Evolutionary conservation across 2,113 vertebrate species (phyloP).

Genomic region (Pelecanus crispus): DNA sequence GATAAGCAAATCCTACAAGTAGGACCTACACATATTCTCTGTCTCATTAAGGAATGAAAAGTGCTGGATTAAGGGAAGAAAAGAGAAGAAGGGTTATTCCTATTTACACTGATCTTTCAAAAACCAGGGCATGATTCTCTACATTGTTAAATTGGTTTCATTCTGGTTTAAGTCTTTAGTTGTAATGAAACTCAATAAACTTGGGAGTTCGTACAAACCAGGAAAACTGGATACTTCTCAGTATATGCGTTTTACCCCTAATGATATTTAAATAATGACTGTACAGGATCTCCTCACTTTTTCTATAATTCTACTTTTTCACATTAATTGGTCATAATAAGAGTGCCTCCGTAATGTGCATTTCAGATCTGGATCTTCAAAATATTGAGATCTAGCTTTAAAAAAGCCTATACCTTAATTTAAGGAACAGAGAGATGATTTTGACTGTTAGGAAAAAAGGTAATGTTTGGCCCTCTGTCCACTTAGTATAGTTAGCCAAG

Average conservation of each 20-base stretch:
- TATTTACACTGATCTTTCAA: constrained; percentile 6
- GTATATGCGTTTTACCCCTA: not conserved
- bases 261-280: not conserved
- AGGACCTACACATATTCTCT: not conserved
- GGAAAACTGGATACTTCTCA: not conserved
- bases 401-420: not conserved
- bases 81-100: not conserved
- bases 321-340: not conserved
- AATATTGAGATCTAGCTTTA: not conserved
- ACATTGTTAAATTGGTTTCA: not conserved
- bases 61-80: not conserved
- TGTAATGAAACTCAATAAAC: not conserved
- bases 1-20: constrained; percentile 17
- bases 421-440: not conserved
- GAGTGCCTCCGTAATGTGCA: rapidly evolving
- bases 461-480: not conserved
- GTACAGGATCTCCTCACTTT: not conserved
- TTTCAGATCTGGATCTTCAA: not conserved
- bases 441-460: not conserved
- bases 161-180: not conserved
- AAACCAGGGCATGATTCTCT: not conserved
- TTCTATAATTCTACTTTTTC: not conserved
- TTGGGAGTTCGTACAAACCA: not conserved
- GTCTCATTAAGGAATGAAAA: constrained; percentile 41
- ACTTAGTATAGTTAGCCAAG: not conserved